Base-by-base conservation (phyloP, 2,888 invertebrate species). In the Chamaedrilus cognettii region DNA sequence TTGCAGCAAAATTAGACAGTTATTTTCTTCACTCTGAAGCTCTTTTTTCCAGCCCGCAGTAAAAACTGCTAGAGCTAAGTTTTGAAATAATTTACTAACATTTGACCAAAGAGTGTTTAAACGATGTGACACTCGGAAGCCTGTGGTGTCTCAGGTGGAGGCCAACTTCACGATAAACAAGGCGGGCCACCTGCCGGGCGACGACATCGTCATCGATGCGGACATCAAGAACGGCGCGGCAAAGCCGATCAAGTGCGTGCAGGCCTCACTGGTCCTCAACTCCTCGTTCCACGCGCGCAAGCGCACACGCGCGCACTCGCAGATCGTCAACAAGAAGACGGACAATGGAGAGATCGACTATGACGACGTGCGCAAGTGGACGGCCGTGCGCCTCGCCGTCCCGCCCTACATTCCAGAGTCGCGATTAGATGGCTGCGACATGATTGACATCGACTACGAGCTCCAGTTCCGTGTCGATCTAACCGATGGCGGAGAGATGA, bases 401-500 rank as follows among this genome's bases (percentile, higher is more conserved):
- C 83, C 83, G 3, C 80, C 81, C 0, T 83, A 82, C 70, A 79
- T 82, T 31, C 83, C 83, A 0, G 82, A 83, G 71, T 79, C 82
- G 0, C 72, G 74, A 5, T 73, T 83, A 30, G 78, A 81, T 49
- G 77, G 75, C 64, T 83, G 82, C 72, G 82, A 82, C 72, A 80
- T 83, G 69, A 83, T 83, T 34, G 81, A 82, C 61, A 76, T 83
- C 59, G 67, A 74, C 5, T 83, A 83, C 67, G 66, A 74, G 34
- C 77, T 83, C 65, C 77, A 79, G 67, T 82, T 82, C 68, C 67
- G 77, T n/a, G 76, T 82, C 11, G 82, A 83, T 65, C 66, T 81
- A 3, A 73, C 77, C 1, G 77, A 78, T 1, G 77, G 78, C 1
- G 74, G 74, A n/a, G 80, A 80, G 49, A 57, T 81, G 11, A 72